phyloP scores from a whole-genome alignment of 2,113 vertebrate genomes.

The Verasper variegatus region DNA sequence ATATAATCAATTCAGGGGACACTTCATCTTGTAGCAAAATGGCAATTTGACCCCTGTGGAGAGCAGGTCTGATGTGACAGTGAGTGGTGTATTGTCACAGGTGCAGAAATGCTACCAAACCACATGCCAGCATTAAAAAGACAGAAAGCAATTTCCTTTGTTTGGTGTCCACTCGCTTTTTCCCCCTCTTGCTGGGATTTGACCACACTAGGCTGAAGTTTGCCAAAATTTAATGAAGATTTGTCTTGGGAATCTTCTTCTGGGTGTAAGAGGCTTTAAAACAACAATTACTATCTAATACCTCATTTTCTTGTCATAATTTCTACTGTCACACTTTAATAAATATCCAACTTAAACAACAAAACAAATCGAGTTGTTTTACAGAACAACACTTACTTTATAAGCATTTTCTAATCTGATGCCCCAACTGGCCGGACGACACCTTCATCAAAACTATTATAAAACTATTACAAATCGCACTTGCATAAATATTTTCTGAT shows the following conservation, averaged over 20 bases:
- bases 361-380: not conserved
- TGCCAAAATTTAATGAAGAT: constrained; percentile 50
- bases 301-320: not conserved
- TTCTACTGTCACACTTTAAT: not conserved
- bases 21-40: constrained; percentile 72
- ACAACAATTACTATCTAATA: constrained; percentile 10
- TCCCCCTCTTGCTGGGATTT: constrained; percentile 22
- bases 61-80: constrained; percentile 60
- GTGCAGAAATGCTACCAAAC: constrained; percentile 70
- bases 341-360: too few species aligned
- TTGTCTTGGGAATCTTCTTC: constrained; percentile 7
- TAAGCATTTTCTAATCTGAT: not conserved
- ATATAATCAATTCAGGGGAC: constrained; percentile 70
- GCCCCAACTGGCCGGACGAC: not conserved
- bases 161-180: constrained; percentile 29
- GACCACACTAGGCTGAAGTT: constrained; percentile 46
- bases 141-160: constrained; percentile 78
- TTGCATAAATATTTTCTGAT: not conserved
- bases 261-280: not conserved
- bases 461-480: not conserved
- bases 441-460: not conserved
- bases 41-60: constrained; percentile 79
- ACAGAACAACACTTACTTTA: not conserved
- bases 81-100: constrained; percentile 72
- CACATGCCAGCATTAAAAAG: constrained; percentile 72